Percentiles rank a stretch among this genome's conserved stretches.
Conservation (phyloP, 1,140 invertebrate species). For the Marisa cornuarietis region DNA sequence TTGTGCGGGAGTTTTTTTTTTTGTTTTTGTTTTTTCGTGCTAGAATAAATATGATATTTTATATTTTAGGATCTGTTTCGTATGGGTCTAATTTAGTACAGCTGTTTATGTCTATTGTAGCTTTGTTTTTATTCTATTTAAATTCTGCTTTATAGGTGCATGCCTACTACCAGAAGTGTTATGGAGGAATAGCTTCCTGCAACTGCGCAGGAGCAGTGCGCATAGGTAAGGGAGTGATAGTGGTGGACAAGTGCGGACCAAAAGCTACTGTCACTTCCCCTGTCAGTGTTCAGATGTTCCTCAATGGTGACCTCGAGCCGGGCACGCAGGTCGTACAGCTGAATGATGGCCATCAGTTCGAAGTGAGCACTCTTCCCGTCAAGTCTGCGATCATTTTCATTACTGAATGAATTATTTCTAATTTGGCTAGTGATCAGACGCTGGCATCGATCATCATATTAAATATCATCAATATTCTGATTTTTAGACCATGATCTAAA, state of each 20-base stretch:
- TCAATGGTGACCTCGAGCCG: conserved; percentile 41
- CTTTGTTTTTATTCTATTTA: background rate
- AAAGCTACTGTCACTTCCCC: conserved; percentile 14
- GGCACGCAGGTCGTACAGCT: conserved; percentile 34
- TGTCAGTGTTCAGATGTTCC: conserved; percentile 32
- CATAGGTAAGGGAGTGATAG: conserved; percentile 47
- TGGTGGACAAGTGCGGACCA: conserved; percentile 53
- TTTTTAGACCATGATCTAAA: too few relatives aligned
- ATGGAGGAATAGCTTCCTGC: conserved; percentile 37
- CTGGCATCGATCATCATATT: too few relatives aligned
- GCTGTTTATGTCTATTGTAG: too few relatives aligned
- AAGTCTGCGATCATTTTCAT: too few relatives aligned
- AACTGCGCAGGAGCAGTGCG: conserved; percentile 55
- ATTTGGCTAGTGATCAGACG: too few relatives aligned
- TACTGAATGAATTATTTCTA: too few relatives aligned
- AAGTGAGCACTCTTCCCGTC: conserved; percentile 18
- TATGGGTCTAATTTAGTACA: too few relatives aligned
- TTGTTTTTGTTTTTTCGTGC: too few relatives aligned
- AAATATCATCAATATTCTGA: too few relatives aligned
- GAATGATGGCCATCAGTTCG: conserved; percentile 38
- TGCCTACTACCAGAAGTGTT: conserved; percentile 42
- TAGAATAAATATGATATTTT: too few relatives aligned
- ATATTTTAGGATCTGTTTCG: too few relatives aligned
- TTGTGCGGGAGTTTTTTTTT: too few relatives aligned
- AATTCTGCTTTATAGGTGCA: conserved; percentile 34